Conservation (phyloP, 1,140 invertebrate species). For the Hypsibius dujardini region DNA sequence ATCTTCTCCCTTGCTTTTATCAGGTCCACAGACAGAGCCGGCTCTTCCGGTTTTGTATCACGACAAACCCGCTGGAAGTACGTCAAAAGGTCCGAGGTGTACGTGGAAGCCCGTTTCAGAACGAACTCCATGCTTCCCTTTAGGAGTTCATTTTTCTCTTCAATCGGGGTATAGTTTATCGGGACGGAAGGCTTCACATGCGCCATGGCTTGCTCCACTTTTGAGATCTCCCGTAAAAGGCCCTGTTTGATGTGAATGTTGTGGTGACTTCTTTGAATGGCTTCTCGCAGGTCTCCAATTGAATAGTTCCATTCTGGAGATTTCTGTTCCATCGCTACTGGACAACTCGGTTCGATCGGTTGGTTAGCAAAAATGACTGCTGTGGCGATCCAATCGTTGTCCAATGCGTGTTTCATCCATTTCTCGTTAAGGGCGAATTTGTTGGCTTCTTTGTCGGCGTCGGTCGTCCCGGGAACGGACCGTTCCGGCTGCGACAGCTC, state of each 20-base stretch:
- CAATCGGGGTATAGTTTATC: not conserved
- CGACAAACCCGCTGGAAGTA: not conserved
- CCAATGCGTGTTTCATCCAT: not conserved
- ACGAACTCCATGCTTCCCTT: not conserved
- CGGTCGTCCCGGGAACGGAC: not conserved
- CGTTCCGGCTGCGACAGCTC: not conserved
- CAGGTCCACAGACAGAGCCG: not conserved
- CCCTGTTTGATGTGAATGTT: slow-evolving; percentile 1
- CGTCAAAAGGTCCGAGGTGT: not conserved
- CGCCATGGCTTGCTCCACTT: not conserved
- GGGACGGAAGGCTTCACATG: not conserved
- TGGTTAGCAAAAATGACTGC: not conserved
- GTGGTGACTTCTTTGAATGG: not conserved
- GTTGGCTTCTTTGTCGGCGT: not conserved
- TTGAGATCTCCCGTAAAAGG: not conserved
- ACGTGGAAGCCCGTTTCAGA: not conserved
- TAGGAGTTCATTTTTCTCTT: not conserved
- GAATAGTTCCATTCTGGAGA: not conserved
- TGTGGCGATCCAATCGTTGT: not conserved
- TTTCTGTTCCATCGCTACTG: not conserved
- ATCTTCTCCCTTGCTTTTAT: slow-evolving; percentile 6
- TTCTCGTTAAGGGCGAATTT: not conserved
- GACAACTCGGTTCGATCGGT: not conserved
- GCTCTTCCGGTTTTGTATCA: not conserved
- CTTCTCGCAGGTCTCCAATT: not conserved